Conservation (phyloP, 2,888 invertebrate genomes). For the Tachina lurida region DNA sequence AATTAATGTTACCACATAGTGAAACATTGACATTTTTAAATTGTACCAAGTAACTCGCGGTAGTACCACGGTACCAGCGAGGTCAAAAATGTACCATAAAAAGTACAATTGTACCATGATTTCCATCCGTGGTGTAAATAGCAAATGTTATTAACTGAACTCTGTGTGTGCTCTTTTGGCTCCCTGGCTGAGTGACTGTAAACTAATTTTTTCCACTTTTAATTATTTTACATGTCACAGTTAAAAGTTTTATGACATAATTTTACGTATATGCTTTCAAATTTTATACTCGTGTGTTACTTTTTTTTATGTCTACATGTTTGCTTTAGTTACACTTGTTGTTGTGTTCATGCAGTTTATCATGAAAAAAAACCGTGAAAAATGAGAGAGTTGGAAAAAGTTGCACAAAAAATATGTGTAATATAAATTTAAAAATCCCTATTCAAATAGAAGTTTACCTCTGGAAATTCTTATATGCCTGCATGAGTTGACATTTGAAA, state of each 20-base stretch:
- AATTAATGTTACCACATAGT: too few species aligned
- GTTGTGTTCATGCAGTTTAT: conserved; percentile 22
- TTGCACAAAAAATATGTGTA: not conserved
- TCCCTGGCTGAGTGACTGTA: conserved; percentile 32
- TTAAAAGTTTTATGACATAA: conserved; percentile 66
- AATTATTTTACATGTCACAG: conserved; percentile 68
- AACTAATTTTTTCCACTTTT: conserved; percentile 58
- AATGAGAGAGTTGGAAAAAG: not conserved
- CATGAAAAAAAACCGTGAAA: conserved; percentile 2
- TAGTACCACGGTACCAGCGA: too few species aligned
- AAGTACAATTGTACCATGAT: too few species aligned
- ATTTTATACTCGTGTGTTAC: conserved; percentile 3
- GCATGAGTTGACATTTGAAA: conserved; percentile 69
- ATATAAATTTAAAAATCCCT: conserved; percentile 32
- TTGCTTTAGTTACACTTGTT: conserved; percentile 8
- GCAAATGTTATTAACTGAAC: conserved; percentile 47
- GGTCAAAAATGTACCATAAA: too few species aligned
- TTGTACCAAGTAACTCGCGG: too few species aligned
- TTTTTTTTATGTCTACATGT: not conserved
- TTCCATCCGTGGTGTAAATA: too few species aligned
- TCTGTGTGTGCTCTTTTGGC: conserved; percentile 22
- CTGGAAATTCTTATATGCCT: conserved; percentile 64
- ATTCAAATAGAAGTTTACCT: conserved; percentile 63
- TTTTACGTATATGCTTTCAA: conserved; percentile 50
- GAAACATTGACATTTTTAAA: too few species aligned